phyloP scores from a whole-genome alignment of 2,113 vertebrate species.

The Neomonachus schauinslandi region DNA sequence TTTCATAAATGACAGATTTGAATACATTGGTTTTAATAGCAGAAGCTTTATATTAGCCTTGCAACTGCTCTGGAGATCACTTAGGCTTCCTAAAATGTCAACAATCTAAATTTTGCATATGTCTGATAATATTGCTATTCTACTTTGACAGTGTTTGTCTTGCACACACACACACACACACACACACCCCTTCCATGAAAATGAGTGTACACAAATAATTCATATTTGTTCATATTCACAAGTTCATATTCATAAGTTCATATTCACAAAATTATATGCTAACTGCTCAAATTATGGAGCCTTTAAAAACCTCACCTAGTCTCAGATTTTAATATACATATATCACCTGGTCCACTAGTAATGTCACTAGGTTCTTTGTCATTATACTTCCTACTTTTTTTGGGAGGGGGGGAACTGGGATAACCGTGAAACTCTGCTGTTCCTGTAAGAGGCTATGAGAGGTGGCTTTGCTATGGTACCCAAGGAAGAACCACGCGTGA shows the following conservation, averaged over 20 bases:
- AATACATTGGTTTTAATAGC: not conserved
- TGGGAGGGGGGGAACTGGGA: too few species aligned
- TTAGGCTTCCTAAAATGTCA: not conserved
- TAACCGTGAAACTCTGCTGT: too few species aligned
- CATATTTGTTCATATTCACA: too few species aligned
- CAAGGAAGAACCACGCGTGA: not conserved
- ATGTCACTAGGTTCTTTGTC: too few species aligned
- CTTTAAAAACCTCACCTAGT: too few species aligned
- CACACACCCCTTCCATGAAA: not conserved
- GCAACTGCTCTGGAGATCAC: not conserved
- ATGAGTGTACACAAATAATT: not conserved
- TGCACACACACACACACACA: not conserved
- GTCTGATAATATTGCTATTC: not conserved
- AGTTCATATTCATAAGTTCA: not conserved
- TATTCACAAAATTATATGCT: not conserved
- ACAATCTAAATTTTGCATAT: not conserved
- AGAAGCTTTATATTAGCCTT: not conserved
- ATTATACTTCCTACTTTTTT: not conserved
- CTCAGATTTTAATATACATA: not conserved
- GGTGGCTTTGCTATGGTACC: too few species aligned
- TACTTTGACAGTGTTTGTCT: not conserved
- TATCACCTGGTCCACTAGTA: not conserved
- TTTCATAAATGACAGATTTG: not conserved
- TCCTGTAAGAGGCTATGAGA: not conserved
- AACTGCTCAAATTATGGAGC: not conserved